Base-by-base conservation (phyloP, 2,888 invertebrate genomes). In the Plemyria rubiginata region DNA sequence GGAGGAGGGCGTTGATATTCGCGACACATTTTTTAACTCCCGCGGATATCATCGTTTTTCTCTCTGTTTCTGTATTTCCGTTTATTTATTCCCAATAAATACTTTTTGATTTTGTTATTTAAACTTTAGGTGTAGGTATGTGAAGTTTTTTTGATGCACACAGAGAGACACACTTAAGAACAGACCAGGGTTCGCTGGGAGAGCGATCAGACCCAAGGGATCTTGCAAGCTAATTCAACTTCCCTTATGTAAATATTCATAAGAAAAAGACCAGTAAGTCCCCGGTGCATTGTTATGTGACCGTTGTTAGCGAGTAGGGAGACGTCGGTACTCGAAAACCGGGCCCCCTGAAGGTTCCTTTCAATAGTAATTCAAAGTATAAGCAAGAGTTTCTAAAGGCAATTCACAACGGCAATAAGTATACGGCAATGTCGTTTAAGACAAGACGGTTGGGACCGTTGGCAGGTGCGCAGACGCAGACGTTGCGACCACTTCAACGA, bases 391-490 rank as follows among this genome's bases (percentile, higher is more conserved):
- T 57, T 62, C 54, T 60, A 54, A 55, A 60, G 56, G 60, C 50
- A 11, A 46, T 45, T 41, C 16, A 55, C 48, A 22, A 57, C 41
- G 45, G 51, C 43, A 40, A 29, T 58, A 58, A 62, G 58, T 62
- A n/a, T 45, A 54, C 15, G 54, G 58, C 54, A 41, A 11, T 45
- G 45, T 16, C 16, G 16, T 45, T 11, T 54, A 46, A 50, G 54
- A 49, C 15, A 60, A 67, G 68, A 52, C 69, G 69, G 71, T 69
- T 67, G 57, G 62, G 66, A 64, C 71, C 58, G 72, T 70, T 70
- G 67, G 73, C 71, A 71, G 72, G 72, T 72, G 73, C 62, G 66
- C 66, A 54, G 41, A 72, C 62, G 66, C 66, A 54, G 45, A 28
- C 54, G 65, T 61, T 48, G 46, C 40, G 15, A 28, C 51, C 56